These are phyloP conservation scores for Mus musculus DNA, from an alignment of 2,113 vertebrate genomes.

Conservation along the genomic window GRCm39 chr1:61451001-61451500, in stretches of 20 bases:
- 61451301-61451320: constrained; percentile 52
- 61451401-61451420: constrained; percentile 8
- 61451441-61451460: not conserved
- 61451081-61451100: not conserved
- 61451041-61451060: constrained; percentile 25
- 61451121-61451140: not conserved
- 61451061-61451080: not conserved
- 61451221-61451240: constrained; percentile 47
- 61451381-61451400: not conserved
- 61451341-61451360: not conserved
- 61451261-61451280: constrained; percentile 56
- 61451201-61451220: not conserved
- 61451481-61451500: not conserved
- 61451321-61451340: constrained; percentile 56
- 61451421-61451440: not conserved
- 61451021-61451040: not conserved
- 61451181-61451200: constrained; percentile 48
- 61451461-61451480: not conserved
- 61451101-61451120: not conserved
- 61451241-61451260: not conserved
- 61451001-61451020: not conserved
- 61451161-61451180: constrained; percentile 4
- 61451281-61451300: constrained; percentile 31
- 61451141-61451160: constrained; percentile 2
- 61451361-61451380: constrained; percentile 5